Conservation (phyloP, 1,140 invertebrate species). For the Leucophenga varia region DNA sequence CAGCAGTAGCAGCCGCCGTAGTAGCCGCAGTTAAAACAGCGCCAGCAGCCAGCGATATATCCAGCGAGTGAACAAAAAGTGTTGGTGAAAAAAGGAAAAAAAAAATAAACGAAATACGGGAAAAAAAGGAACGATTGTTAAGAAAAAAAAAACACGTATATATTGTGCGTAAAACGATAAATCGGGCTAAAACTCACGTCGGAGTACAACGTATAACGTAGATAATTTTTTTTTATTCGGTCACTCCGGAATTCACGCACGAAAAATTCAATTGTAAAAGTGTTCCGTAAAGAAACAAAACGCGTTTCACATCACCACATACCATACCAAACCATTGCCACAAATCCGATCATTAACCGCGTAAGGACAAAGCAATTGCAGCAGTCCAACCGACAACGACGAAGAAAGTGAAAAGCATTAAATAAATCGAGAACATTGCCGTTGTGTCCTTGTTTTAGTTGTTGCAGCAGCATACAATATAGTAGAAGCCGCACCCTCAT, state of each 20-base stretch:
- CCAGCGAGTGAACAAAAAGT: slow-evolving; percentile 7
- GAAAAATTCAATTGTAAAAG: no score
- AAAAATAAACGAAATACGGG: no score
- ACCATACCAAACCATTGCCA: not conserved
- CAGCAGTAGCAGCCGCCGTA: slow-evolving; percentile 1
- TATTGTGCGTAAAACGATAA: no score
- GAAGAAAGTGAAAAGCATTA: not conserved
- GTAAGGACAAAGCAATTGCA: not conserved
- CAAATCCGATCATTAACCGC: not conserved
- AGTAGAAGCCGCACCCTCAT: slow-evolving; percentile 10
- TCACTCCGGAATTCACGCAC: no score
- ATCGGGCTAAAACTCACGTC: no score
- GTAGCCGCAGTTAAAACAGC: not conserved
- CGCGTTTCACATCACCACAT: no score
- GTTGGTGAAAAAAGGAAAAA: slow-evolving; percentile 13
- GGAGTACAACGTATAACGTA: no score
- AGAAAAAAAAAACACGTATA: no score
- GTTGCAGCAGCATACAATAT: slow-evolving; percentile 1
- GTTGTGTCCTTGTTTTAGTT: no score
- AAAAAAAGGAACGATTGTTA: slow-evolving; percentile 13
- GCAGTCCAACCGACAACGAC: not conserved
- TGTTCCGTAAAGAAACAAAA: no score
- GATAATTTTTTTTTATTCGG: no score
- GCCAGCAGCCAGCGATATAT: not conserved
- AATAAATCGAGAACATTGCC: not conserved